Percentiles rank a stretch among this genome's conserved stretches.
These are phyloP conservation scores for Prunella strophiata DNA, from an alignment of 2,797 vertebrate species.

Conservation along the genomic window DNA sequence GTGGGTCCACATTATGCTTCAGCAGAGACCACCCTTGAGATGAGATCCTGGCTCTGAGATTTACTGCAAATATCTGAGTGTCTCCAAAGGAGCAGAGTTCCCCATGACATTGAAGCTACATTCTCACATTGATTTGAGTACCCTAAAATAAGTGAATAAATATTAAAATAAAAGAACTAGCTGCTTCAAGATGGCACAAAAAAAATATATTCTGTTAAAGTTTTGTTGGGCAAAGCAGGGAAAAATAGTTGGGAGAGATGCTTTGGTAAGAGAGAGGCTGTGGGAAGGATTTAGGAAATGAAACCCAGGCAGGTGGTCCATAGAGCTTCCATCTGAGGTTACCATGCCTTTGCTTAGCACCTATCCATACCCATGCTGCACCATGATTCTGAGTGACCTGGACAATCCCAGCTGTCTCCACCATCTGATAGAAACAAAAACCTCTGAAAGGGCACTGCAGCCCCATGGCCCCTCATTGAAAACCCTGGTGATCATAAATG, in stretches of 20 bases:
- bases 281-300: not conserved
- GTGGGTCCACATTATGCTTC: not conserved
- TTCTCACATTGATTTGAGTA: not conserved
- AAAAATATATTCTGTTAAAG: not conserved
- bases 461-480: fast-evolving
- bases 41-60: not conserved
- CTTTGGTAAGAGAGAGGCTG: not conserved
- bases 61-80: not conserved
- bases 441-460: not conserved
- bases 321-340: not conserved
- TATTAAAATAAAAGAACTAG: not conserved
- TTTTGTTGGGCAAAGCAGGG: not conserved
- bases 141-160: not conserved
- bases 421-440: not conserved
- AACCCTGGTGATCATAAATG: fast-evolving
- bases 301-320: not conserved
- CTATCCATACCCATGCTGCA: not conserved
- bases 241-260: not conserved
- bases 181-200: not conserved
- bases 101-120: not conserved
- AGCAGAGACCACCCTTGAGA: not conserved
- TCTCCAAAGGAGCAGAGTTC: not conserved
- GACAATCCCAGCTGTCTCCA: not conserved
- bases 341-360: not conserved
- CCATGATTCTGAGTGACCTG: not conserved